phyloP scores from a whole-genome alignment of 1,140 invertebrate species.

The Drosophila pallidifrons region DNA sequence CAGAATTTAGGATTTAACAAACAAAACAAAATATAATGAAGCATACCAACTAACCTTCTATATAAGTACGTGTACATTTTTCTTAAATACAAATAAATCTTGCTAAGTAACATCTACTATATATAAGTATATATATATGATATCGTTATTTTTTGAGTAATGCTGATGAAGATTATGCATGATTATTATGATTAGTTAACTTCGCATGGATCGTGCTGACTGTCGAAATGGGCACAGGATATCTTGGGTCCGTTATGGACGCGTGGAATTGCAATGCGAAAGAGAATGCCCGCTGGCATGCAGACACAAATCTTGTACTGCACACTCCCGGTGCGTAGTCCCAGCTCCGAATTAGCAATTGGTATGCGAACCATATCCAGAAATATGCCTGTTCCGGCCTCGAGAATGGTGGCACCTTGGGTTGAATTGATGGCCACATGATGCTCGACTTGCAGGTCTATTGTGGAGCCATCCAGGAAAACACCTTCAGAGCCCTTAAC shows the following conservation, averaged over 20 bases:
- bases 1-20: conserved; percentile 29
- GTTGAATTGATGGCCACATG: conserved; percentile 92
- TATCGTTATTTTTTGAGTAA: conserved; percentile 23
- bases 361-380: conserved; percentile 91
- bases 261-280: conserved; percentile 89
- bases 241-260: conserved; percentile 86
- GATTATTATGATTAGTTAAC: conserved; percentile 50
- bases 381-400: conserved; percentile 89
- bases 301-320: conserved; percentile 95
- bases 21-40: conserved; percentile 6
- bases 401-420: conserved; percentile 91
- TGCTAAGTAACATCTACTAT: conserved; percentile 64
- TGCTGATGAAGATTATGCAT: not conserved
- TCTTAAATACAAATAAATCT: conserved; percentile 65
- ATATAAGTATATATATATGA: conserved; percentile 59
- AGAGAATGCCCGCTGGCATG: conserved; percentile 94
- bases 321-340: conserved; percentile 83
- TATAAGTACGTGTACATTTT: conserved; percentile 66
- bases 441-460: conserved; percentile 90
- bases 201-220: conserved; percentile 89
- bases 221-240: conserved; percentile 88
- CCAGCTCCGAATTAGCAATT: conserved; percentile 86
- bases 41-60: conserved; percentile 46
- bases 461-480: conserved; percentile 87
- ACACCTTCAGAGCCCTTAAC: conserved; percentile 89